phyloP scores from a whole-genome alignment of 2,888 invertebrate species.

The Campoletis raptor region DNA sequence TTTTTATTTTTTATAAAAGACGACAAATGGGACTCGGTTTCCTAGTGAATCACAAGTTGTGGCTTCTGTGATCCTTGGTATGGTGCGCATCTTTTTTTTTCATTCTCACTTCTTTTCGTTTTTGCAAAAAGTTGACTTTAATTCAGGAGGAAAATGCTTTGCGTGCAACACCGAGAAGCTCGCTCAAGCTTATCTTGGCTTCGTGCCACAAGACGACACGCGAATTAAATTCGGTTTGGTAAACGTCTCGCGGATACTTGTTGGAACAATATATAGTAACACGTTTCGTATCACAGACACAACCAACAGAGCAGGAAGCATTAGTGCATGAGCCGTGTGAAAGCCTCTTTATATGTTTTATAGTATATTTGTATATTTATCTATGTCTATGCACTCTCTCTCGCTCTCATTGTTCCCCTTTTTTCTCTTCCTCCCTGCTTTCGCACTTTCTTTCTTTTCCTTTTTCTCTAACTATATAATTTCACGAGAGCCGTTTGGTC shows the following conservation, averaged over 20 bases:
- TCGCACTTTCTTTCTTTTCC: background rate
- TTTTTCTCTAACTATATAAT: constrained; percentile 25
- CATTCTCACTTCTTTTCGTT: constrained; percentile 26
- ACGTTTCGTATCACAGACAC: background rate
- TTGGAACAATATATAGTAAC: constrained; percentile 57
- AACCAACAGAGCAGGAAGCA: constrained; percentile 22
- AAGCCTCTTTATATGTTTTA: constrained; percentile 14
- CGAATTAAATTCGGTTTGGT: constrained; percentile 68
- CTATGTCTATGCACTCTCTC: background rate
- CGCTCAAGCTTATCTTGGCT: constrained; percentile 66
- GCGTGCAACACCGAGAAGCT: constrained; percentile 62
- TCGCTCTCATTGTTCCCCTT: background rate
- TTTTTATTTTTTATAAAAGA: constrained; percentile 21
- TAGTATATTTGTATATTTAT: constrained; percentile 45
- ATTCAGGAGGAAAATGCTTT: constrained; percentile 63
- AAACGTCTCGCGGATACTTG: constrained; percentile 68
- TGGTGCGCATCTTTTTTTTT: background rate
- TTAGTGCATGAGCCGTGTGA: constrained; percentile 25
- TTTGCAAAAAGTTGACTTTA: constrained; percentile 57
- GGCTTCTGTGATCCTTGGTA: constrained; percentile 42
- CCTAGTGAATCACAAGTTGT: constrained; percentile 46
- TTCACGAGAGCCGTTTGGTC: constrained; percentile 60
- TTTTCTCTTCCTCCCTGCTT: background rate
- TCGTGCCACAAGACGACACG: constrained; percentile 68
- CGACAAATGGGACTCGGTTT: background rate